These are phyloP conservation scores for Papilio elwesi DNA, from an alignment of 2,888 invertebrate genomes.

Conservation along the genomic window DNA sequence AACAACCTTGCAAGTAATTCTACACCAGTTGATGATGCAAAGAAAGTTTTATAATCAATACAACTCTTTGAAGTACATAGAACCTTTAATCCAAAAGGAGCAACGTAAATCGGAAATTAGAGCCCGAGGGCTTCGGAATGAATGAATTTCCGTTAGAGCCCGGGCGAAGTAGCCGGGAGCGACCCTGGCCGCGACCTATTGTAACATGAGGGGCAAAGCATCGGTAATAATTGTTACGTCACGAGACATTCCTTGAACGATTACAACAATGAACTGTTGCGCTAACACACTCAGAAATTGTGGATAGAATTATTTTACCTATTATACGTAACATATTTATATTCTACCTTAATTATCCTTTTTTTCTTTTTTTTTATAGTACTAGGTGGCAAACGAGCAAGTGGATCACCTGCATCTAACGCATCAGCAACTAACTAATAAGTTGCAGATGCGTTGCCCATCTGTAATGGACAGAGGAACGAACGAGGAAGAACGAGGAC, in stretches of 20 bases:
- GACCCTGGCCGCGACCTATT: constrained; percentile 12
- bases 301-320: too few species aligned
- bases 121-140: constrained; percentile 48
- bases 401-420: too few species aligned
- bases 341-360: too few species aligned
- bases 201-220: not conserved
- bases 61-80: constrained; percentile 32
- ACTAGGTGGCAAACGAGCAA: too few species aligned
- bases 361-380: too few species aligned
- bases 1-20: too few species aligned
- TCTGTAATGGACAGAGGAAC: too few species aligned
- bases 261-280: not conserved
- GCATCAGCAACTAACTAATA: too few species aligned
- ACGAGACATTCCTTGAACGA: not conserved
- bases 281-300: too few species aligned
- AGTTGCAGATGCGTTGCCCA: too few species aligned
- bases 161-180: constrained; percentile 17
- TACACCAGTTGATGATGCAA: not conserved
- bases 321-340: too few species aligned
- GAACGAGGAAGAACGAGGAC: too few species aligned
- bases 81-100: constrained; percentile 32
- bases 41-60: not conserved
- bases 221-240: constrained; percentile 8
- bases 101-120: constrained; percentile 43
- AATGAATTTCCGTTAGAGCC: constrained; percentile 44